These are phyloP conservation scores for Danionella dracula DNA, from an alignment of 2,797 vertebrate species.

Conservation along the genomic window DNA sequence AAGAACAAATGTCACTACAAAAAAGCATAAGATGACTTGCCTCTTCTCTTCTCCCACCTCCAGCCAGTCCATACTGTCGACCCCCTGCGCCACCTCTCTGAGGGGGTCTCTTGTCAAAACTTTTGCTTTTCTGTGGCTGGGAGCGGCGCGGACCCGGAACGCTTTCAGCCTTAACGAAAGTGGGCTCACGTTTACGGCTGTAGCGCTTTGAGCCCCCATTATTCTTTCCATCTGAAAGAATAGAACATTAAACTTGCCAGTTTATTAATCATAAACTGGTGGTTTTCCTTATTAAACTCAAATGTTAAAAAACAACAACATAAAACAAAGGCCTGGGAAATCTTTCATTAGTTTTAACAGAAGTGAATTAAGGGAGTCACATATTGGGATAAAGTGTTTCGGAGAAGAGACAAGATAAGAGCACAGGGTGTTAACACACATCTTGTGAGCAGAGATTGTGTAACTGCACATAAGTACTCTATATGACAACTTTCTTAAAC, in stretches of 20 bases:
- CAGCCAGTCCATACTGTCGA: slow-evolving; percentile 81
- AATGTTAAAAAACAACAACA: neutral
- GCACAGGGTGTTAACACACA: neutral
- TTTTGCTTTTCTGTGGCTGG: slow-evolving; percentile 99
- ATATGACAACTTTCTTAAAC: neutral
- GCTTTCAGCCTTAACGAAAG: slow-evolving; percentile 86
- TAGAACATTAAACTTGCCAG: no score
- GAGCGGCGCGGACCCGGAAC: slow-evolving; percentile 85
- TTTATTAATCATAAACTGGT: no score
- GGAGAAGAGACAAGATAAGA: slow-evolving; percentile 1
- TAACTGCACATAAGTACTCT: neutral
- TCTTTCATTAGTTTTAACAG: neutral
- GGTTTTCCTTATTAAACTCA: no score
- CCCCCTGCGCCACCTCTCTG: slow-evolving; percentile 83
- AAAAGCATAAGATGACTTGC: no score
- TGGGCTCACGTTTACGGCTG: slow-evolving; percentile 89
- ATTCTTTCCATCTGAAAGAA: slow-evolving; percentile 83
- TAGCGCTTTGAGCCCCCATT: slow-evolving; percentile 88
- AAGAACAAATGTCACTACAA: no score
- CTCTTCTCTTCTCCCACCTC: slow-evolving; percentile 98
- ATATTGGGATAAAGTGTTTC: neutral
- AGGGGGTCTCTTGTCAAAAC: slow-evolving; percentile 96
- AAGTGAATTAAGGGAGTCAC: neutral
- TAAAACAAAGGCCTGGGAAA: neutral
- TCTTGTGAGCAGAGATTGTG: neutral